Evolutionary conservation across 2,797 vertebrate genomes (phyloP).

Genomic region (Remorina albescens): DNA sequence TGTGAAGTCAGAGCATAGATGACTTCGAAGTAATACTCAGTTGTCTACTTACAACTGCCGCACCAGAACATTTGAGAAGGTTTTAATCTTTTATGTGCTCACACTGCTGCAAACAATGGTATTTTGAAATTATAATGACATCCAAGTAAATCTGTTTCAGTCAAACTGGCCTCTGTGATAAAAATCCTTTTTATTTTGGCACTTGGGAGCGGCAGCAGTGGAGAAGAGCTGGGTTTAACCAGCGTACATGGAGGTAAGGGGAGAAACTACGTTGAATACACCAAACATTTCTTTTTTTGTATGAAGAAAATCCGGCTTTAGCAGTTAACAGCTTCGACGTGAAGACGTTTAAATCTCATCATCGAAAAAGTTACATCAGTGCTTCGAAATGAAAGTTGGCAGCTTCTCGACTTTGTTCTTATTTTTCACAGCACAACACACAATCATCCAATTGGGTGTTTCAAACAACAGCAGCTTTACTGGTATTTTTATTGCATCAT

Average conservation of each 20-base stretch:
- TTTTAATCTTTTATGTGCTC: slow-evolving; percentile 32
- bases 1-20: not conserved
- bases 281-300: not conserved
- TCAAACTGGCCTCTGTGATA: slow-evolving; percentile 18
- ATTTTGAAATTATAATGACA: slow-evolving; percentile 30
- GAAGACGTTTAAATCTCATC: slow-evolving; percentile 5
- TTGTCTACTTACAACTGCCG: slow-evolving; percentile 17
- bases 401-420: not conserved
- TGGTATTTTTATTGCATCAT: not conserved
- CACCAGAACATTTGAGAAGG: slow-evolving; percentile 16
- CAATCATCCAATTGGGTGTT: not conserved
- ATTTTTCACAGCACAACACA: slow-evolving; percentile 7
- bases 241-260: not conserved
- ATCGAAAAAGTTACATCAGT: slow-evolving; percentile 1
- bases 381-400: not conserved
- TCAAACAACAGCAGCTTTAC: not conserved
- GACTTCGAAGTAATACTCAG: slow-evolving; percentile 7
- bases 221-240: slow-evolving; percentile 15
- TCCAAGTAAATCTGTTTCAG: slow-evolving; percentile 18
- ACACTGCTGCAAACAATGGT: slow-evolving; percentile 14
- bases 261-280: not conserved
- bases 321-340: slow-evolving; percentile 2
- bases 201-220: not conserved
- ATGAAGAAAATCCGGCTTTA: not conserved
- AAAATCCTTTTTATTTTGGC: not conserved